Base-by-base conservation (phyloP, 2,888 invertebrate species). In the Eupsilia transversa region DNA sequence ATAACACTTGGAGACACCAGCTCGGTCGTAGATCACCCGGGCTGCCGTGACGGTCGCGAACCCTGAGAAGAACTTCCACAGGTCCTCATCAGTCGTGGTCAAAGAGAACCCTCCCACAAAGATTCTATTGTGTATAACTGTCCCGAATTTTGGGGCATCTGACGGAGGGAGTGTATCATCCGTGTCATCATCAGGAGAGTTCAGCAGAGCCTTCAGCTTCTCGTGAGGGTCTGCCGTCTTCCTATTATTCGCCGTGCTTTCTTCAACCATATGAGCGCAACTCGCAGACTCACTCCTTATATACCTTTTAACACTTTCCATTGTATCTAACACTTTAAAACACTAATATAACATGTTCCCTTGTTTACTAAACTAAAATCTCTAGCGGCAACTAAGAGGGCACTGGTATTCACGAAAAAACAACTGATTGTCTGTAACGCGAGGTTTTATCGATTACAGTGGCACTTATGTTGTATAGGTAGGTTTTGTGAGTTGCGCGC, bases 101-200 rank as follows among this genome's bases (percentile, higher is more conserved):
- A 98, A 97, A 74, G 99, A 98, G 90, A 99, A 99, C 38, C 99
- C 99, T 75, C 99, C 99, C 69, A 99, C 99, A 94, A 99, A 99
- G 90, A 99, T 98, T 89, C 99, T 97, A 94, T 99, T 99, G 78
- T 99, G 99, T 89, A 99, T 98, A 80, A 99, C 97, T 49, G 99
- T 99, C 84, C 97, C 99, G 87, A 97, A 97, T 91, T 97, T 97
- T 1, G 95, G 97, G 84, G 94, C 97, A 90, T 94, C 96, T 2
- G 95, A 93, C 0, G 96, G 95, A 7, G 95, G 96, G 1, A 95
- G 91, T 23, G 93, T 92, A 73, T 96, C 96, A 68, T 96, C 96
- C 0, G 94, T 94, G 38, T 95, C 96, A 12, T 95, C 95, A 9
- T 96, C 96, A 2, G 95, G 95, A 0, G 95, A 94, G 74, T 96